phyloP scores from a whole-genome alignment of 1,140 invertebrate genomes.

The Varroa destructor region DNA sequence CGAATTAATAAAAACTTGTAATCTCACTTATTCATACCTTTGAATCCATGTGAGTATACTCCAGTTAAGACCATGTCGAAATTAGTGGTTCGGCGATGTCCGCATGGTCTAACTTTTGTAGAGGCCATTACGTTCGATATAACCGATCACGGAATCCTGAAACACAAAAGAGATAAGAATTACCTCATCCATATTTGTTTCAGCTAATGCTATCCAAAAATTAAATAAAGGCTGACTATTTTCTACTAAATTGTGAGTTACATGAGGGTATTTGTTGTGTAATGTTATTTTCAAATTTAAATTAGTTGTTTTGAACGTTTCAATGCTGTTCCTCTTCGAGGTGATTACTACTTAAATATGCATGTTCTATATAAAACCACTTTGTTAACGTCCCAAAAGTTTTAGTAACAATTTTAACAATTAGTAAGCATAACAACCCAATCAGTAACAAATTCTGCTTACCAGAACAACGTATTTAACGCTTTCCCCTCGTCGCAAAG shows the following conservation, averaged over 20 bases:
- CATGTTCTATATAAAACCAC: not conserved
- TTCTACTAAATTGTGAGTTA: not conserved
- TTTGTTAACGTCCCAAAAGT: not conserved
- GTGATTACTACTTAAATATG: not conserved
- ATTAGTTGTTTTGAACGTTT: not conserved
- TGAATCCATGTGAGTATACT: too few species aligned
- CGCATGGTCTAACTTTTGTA: not conserved
- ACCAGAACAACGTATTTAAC: constrained; percentile 25
- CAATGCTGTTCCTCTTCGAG: not conserved
- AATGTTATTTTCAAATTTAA: constrained; percentile 5
- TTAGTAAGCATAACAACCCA: not conserved
- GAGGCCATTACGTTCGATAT: not conserved
- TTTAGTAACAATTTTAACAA: not conserved
- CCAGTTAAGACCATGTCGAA: too few species aligned
- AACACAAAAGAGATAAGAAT: not conserved
- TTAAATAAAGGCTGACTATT: not conserved
- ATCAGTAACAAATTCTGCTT: not conserved
- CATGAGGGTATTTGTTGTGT: not conserved
- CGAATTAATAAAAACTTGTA: too few species aligned
- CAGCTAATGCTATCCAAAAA: not conserved
- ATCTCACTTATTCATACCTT: too few species aligned
- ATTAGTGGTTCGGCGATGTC: too few species aligned
- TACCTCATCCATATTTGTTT: not conserved
- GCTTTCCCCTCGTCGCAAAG: constrained; percentile 3
- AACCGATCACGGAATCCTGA: constrained; percentile 15